These are phyloP conservation scores for Orientallactaga bullata DNA, from an alignment of 2,113 vertebrate genomes.

Conservation along the genomic window DNA sequence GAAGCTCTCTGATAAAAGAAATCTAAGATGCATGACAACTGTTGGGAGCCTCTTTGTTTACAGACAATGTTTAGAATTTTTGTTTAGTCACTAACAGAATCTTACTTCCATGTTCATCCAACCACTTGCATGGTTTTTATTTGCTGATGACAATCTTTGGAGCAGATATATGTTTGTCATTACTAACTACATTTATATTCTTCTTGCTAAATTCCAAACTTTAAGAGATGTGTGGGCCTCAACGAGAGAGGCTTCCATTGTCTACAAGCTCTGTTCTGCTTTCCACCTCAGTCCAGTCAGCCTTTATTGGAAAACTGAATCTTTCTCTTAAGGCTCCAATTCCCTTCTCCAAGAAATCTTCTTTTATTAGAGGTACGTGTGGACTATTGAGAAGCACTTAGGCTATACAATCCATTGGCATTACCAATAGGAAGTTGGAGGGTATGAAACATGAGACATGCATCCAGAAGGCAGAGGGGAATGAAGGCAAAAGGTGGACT, in stretches of 20 bases:
- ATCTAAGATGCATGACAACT: conserved; percentile 65
- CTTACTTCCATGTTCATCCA: neutral
- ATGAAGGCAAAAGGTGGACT: neutral
- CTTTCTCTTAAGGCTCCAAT: neutral
- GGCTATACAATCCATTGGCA: neutral
- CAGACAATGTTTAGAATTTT: conserved; percentile 37
- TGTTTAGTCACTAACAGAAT: conserved; percentile 13
- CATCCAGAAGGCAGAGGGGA: neutral
- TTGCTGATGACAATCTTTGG: neutral
- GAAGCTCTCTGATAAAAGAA: conserved; percentile 75
- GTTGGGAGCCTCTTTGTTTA: neutral
- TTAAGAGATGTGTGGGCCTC: neutral
- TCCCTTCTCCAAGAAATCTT: neutral
- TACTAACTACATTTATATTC: neutral
- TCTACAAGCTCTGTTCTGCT: neutral
- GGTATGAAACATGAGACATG: neutral
- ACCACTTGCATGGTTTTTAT: neutral
- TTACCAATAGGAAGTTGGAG: neutral
- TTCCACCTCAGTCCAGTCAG: neutral
- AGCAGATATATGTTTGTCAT: neutral
- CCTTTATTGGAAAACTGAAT: neutral
- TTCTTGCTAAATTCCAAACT: neutral
- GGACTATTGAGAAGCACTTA: neutral
- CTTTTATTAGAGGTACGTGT: neutral
- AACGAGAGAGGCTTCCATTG: conserved; percentile 5